Evolutionary conservation across 2,888 invertebrate genomes (phyloP).

Genomic region (Eristalinus aeneus): DNA sequence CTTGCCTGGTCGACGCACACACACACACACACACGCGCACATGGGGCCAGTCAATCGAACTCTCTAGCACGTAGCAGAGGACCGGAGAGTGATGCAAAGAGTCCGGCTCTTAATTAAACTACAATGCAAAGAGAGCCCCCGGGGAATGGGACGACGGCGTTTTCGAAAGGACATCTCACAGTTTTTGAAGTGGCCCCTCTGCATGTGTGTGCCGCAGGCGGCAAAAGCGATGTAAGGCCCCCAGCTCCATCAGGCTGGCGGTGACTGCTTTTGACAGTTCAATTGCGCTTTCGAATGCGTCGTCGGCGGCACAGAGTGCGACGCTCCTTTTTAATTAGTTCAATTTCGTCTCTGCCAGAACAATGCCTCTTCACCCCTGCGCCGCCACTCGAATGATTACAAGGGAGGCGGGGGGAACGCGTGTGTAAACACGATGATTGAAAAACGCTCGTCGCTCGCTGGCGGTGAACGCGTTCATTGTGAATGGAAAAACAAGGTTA

Average conservation of each 20-base stretch:
- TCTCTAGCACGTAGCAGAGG: slow-evolving; percentile 53
- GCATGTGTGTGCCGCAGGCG: slow-evolving; percentile 26
- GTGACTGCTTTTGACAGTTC: slow-evolving; percentile 66
- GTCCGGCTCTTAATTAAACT: slow-evolving; percentile 62
- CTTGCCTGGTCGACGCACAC: slow-evolving; percentile 12
- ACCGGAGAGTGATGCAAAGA: slow-evolving; percentile 15
- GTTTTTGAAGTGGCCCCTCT: slow-evolving; percentile 43
- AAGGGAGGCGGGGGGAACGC: background rate
- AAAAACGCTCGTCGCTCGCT: slow-evolving; percentile 60
- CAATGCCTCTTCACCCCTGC: no score
- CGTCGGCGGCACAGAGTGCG: slow-evolving; percentile 35
- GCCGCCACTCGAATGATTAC: background rate
- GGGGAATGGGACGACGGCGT: slow-evolving; percentile 54
- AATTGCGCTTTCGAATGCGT: slow-evolving; percentile 62
- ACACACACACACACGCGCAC: background rate
- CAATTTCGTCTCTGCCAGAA: slow-evolving; percentile 44
- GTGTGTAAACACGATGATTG: slow-evolving; percentile 55
- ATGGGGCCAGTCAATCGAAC: slow-evolving; percentile 34
- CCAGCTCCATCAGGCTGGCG: slow-evolving; percentile 16
- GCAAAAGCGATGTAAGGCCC: slow-evolving; percentile 43
- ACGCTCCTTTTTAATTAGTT: slow-evolving; percentile 67
- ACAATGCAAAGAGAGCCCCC: slow-evolving; percentile 55
- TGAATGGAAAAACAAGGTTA: slow-evolving; percentile 10
- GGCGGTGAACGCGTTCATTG: slow-evolving; percentile 36
- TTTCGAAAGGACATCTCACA: slow-evolving; percentile 62